These are phyloP conservation scores for Anableps anableps DNA, from an alignment of 2,797 vertebrate species.

Conservation along the genomic window DNA sequence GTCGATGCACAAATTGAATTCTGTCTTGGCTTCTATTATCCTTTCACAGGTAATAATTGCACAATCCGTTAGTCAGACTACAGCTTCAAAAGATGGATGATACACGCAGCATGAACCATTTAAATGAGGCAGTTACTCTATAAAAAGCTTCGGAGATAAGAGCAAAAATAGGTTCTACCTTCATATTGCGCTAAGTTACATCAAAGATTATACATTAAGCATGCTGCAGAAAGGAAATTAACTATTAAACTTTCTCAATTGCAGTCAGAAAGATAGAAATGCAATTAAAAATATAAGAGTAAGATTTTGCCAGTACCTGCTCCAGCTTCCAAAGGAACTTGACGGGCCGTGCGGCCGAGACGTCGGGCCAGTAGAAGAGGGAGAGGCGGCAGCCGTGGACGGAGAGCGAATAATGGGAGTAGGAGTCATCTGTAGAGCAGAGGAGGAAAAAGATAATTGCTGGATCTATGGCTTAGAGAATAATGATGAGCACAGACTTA, in stretches of 20 bases:
- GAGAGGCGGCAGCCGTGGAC: constrained; percentile 96
- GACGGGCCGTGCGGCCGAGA: constrained; percentile 92
- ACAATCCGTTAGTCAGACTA: constrained; percentile 2
- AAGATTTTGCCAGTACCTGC: constrained; percentile 84
- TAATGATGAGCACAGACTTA: constrained; percentile 3
- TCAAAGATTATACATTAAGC: constrained; percentile 8
- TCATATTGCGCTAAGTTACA: background rate
- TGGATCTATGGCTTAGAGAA: constrained; percentile 21
- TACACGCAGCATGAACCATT: constrained; percentile 15
- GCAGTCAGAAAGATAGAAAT: constrained; percentile 33
- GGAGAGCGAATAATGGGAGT: constrained; percentile 94
- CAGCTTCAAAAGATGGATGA: constrained; percentile 16
- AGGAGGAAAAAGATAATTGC: constrained; percentile 29
- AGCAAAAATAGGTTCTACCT: constrained; percentile 1
- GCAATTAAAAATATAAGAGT: constrained; percentile 13
- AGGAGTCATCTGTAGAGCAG: constrained; percentile 88
- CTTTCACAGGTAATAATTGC: constrained; percentile 6
- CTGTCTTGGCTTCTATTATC: constrained; percentile 9
- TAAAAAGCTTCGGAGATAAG: constrained; percentile 14
- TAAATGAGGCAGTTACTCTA: constrained; percentile 8
- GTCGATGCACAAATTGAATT: constrained; percentile 9
- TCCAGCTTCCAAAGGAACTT: constrained; percentile 99
- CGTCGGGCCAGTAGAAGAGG: constrained; percentile 96
- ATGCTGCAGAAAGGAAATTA: constrained; percentile 17
- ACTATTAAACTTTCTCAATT: constrained; percentile 10